Conservation (phyloP, 2,888 invertebrate species). For the Helicoverpa assulta region DNA sequence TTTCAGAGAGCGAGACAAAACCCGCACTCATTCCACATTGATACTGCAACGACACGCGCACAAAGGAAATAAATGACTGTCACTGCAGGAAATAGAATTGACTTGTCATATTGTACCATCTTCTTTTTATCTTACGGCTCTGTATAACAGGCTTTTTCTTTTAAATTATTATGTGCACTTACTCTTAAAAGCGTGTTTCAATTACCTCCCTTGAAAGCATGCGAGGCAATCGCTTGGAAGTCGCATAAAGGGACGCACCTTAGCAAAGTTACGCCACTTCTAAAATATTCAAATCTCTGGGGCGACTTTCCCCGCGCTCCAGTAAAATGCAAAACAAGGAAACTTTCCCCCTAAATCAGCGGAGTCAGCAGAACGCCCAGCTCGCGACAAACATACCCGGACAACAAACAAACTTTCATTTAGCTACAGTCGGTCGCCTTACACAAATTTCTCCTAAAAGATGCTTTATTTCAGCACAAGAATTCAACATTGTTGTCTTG, state of each 20-base stretch:
- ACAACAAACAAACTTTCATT: constrained; percentile 85
- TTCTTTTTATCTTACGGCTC: constrained; percentile 59
- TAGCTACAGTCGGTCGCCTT: constrained; percentile 68
- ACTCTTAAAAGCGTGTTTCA: constrained; percentile 69
- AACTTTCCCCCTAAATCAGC: constrained; percentile 87
- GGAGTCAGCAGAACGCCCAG: constrained; percentile 73
- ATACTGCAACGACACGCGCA: constrained; percentile 70
- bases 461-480: constrained; percentile 57
- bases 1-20: constrained; percentile 78
- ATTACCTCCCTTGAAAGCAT: constrained; percentile 71
- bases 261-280: constrained; percentile 81
- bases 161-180: constrained; percentile 63
- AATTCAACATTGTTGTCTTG: constrained; percentile 48
- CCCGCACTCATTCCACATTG: constrained; percentile 72
- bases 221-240: constrained; percentile 74
- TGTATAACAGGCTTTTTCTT: constrained; percentile 42
- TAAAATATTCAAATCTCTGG: constrained; percentile 87
- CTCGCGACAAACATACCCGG: constrained; percentile 76
- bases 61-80: constrained; percentile 81
- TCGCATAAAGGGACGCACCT: constrained; percentile 81
- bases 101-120: constrained; percentile 66
- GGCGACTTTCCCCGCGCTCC: constrained; percentile 82
- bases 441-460: constrained; percentile 68
- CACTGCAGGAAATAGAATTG: constrained; percentile 74
- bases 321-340: constrained; percentile 87